These are phyloP conservation scores for Apodemus agrarius DNA, from an alignment of 2,797 vertebrate genomes.

Conservation along the genomic window DNA sequence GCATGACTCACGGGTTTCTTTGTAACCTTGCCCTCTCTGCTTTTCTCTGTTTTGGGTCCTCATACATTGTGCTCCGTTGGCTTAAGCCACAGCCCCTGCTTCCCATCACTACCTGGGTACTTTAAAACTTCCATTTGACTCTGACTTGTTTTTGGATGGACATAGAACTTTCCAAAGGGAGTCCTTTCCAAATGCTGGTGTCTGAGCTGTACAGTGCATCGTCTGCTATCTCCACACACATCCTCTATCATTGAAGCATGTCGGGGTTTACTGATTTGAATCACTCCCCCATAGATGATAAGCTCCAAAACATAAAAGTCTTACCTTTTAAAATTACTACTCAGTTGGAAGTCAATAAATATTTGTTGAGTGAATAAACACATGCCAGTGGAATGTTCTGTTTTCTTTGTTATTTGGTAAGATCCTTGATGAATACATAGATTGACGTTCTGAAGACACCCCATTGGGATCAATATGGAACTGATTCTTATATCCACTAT, in stretches of 20 bases:
- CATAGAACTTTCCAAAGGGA: background rate
- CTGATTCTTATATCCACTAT: background rate
- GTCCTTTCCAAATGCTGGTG: background rate
- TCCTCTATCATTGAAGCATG: background rate
- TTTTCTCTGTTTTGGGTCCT: background rate
- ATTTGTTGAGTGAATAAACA: background rate
- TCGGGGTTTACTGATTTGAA: background rate
- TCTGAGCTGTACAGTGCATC: background rate
- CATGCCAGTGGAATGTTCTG: background rate
- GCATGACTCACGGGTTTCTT: background rate
- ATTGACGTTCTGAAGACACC: background rate
- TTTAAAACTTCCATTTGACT: background rate
- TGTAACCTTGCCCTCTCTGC: background rate
- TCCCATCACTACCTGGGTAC: background rate
- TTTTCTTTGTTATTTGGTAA: background rate
- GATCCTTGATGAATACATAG: conserved; percentile 1
- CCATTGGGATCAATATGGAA: background rate
- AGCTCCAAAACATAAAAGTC: background rate
- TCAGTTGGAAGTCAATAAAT: background rate
- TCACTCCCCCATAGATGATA: background rate
- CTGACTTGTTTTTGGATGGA: background rate
- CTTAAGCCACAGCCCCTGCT: background rate
- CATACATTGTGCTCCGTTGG: background rate
- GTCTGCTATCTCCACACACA: background rate
- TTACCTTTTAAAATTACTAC: background rate